phyloP scores from a whole-genome alignment of 1,140 invertebrate genomes.

The Melipona quadrifasciata region DNA sequence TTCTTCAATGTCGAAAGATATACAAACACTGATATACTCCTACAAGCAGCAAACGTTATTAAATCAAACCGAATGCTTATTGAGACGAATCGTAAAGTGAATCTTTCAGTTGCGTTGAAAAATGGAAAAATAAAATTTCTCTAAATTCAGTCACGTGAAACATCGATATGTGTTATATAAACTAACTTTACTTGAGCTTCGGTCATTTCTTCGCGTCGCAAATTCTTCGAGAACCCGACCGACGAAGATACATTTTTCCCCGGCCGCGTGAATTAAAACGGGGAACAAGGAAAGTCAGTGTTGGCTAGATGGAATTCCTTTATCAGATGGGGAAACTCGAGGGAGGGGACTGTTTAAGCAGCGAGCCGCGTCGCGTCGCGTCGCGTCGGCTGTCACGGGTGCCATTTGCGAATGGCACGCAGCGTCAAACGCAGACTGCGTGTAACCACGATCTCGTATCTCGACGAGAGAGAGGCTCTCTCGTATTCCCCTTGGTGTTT shows the following conservation, averaged over 20 bases:
- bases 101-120: too few relatives aligned
- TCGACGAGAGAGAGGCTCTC: neutral
- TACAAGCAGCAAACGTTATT: neutral
- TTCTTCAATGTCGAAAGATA: too few relatives aligned
- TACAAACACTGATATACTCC: neutral
- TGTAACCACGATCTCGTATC: slow-evolving; percentile 47
- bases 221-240: too few relatives aligned
- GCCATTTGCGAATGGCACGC: slow-evolving; percentile 19
- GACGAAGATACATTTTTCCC: too few relatives aligned
- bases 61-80: neutral
- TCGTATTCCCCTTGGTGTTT: slow-evolving; percentile 24
- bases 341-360: neutral
- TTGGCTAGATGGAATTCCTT: neutral
- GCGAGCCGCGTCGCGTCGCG: too few relatives aligned
- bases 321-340: neutral
- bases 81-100: too few relatives aligned
- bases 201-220: too few relatives aligned
- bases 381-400: slow-evolving; percentile 26
- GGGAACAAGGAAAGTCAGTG: neutral
- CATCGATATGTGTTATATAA: too few relatives aligned
- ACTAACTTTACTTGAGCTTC: too few relatives aligned
- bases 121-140: too few relatives aligned
- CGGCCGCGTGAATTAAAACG: neutral
- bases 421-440: slow-evolving; percentile 35
- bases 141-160: too few relatives aligned